A percentile compares a stretch with the other conserved stretches of the same genome.
Conservation (phyloP, 2,113 vertebrate genomes). For the Theristicus caerulescens region DNA sequence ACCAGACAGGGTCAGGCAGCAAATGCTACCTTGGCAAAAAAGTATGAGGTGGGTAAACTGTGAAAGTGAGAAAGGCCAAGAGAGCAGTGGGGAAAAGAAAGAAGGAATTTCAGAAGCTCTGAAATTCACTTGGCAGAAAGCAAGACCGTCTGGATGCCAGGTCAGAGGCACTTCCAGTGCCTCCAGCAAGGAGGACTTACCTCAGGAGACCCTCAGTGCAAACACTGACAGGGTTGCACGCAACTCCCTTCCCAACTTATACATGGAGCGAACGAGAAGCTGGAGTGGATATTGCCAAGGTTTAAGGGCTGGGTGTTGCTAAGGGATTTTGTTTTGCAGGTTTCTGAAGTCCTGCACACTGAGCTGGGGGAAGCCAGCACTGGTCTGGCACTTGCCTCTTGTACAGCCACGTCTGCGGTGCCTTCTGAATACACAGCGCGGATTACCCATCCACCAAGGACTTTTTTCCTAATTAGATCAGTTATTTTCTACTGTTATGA, state of each 20-base stretch:
- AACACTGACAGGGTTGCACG: not conserved
- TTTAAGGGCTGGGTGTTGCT: not conserved
- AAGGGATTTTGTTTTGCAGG: not conserved
- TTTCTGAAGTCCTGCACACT: not conserved
- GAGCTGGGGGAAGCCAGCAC: not conserved
- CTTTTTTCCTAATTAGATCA: not conserved
- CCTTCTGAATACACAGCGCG: not conserved
- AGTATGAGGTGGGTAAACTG: not conserved
- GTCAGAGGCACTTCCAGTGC: not conserved
- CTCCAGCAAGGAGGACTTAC: not conserved
- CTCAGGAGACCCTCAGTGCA: not conserved
- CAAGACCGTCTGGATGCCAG: not conserved
- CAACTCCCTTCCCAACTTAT: not conserved
- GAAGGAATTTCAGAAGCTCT: not conserved
- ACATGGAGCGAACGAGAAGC: accelerated
- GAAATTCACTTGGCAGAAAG: not conserved
- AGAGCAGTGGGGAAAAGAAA: not conserved
- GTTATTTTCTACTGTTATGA: not conserved
- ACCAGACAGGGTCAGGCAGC: not conserved
- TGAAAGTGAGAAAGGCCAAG: not conserved
- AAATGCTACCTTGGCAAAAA: not conserved
- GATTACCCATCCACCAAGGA: not conserved
- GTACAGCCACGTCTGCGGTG: not conserved
- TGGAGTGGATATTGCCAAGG: not conserved
- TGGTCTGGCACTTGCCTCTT: not conserved